Evolutionary conservation across 2,797 vertebrate species (phyloP).

Genomic region (Chrysocyon brachyurus): DNA sequence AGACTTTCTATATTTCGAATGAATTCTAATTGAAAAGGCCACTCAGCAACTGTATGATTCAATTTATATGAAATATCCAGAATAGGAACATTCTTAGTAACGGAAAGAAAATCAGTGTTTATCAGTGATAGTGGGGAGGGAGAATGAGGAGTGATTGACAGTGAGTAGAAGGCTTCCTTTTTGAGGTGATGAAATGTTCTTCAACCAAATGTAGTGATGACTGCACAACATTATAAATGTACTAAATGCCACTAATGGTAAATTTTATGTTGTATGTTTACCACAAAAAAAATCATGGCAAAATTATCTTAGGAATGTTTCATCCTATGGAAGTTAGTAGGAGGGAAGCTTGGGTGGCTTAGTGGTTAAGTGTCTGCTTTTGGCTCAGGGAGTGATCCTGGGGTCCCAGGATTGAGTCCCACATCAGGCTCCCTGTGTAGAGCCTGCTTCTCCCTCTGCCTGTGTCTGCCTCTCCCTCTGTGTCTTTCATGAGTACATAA

Average conservation of each 20-base stretch:
- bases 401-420: too few species aligned
- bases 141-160: neutral
- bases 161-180: neutral
- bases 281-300: neutral
- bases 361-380: too few species aligned
- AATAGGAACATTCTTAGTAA: neutral
- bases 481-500: too few species aligned
- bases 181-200: neutral
- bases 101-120: neutral
- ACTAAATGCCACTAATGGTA: neutral
- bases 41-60: neutral
- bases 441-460: too few species aligned
- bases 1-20: neutral
- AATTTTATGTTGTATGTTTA: neutral
- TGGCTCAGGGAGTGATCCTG: too few species aligned
- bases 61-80: neutral
- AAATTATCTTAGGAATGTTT: neutral
- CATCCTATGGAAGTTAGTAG: neutral
- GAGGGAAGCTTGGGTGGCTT: too few species aligned
- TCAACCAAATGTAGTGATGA: neutral
- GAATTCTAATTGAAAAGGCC: neutral
- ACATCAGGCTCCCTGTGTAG: too few species aligned
- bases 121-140: rapidly evolving
- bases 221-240: neutral
- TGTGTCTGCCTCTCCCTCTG: too few species aligned